Conservation (phyloP, 1,140 invertebrate species). For the Saccostrea echinata region DNA sequence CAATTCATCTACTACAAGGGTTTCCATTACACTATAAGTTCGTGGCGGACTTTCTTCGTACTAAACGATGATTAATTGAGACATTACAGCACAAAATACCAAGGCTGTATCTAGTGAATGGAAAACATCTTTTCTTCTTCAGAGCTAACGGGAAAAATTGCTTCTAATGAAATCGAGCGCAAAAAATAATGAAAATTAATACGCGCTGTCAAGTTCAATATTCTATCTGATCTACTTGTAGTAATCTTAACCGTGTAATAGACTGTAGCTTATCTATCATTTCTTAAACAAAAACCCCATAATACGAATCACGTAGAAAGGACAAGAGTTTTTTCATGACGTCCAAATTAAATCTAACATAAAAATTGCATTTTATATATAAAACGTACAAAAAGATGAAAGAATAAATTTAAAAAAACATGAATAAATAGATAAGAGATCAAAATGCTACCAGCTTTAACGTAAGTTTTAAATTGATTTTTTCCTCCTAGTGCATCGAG, state of each 20-base stretch:
- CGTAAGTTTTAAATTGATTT: too few relatives aligned
- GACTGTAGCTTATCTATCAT: background rate
- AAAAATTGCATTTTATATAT: too few relatives aligned
- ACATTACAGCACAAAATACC: conserved; percentile 4
- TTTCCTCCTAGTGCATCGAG: too few relatives aligned
- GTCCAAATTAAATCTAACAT: too few relatives aligned
- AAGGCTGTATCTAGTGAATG: background rate
- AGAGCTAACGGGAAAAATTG: background rate
- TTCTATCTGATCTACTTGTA: background rate
- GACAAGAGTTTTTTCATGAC: too few relatives aligned
- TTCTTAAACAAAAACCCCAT: background rate
- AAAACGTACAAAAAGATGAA: too few relatives aligned
- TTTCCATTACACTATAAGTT: conserved; percentile 16
- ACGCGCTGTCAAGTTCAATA: background rate
- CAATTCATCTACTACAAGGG: conserved; percentile 18
- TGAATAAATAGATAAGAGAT: too few relatives aligned
- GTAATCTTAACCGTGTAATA: background rate
- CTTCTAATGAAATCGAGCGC: conserved; percentile 6
- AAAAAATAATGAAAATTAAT: conserved; percentile 2
- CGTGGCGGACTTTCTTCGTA: conserved; percentile 8
- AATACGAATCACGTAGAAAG: too few relatives aligned
- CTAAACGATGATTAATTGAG: conserved; percentile 7
- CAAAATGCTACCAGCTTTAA: too few relatives aligned
- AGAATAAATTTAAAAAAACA: too few relatives aligned
- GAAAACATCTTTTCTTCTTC: background rate